A percentile compares a stretch with the other conserved stretches of the same genome.
Evolutionary conservation across 2,797 vertebrate species (phyloP).

Genomic region (Mareca penelope): DNA sequence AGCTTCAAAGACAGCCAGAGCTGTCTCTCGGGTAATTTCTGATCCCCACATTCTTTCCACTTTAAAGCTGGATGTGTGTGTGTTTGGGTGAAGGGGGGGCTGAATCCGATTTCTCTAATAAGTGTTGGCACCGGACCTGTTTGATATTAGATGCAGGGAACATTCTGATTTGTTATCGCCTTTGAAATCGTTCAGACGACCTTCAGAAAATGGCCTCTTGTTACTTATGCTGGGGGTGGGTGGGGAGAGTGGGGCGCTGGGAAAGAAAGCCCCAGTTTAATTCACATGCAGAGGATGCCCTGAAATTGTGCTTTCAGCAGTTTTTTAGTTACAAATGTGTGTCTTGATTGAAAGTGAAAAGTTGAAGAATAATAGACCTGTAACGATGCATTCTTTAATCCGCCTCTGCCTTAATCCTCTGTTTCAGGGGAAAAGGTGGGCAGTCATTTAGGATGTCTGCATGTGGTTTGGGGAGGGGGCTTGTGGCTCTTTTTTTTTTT

Average conservation of each 20-base stretch:
- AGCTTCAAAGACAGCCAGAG: slow-evolving; percentile 96
- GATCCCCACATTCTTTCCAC: slow-evolving; percentile 91
- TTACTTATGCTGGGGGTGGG: slow-evolving; percentile 59
- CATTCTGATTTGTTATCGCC: slow-evolving; percentile 93
- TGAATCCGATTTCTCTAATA: slow-evolving; percentile 94
- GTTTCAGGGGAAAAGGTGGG: not conserved
- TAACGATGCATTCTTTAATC: slow-evolving; percentile 51
- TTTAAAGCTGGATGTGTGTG: slow-evolving; percentile 91
- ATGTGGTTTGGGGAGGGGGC: not conserved
- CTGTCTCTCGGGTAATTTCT: slow-evolving; percentile 96
- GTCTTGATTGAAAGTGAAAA: slow-evolving; percentile 79
- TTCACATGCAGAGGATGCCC: slow-evolving; percentile 71
- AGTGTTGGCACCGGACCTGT: slow-evolving; percentile 94
- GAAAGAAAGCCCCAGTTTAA: slow-evolving; percentile 39
- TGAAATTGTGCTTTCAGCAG: slow-evolving; percentile 76
- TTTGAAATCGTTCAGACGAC: slow-evolving; percentile 93
- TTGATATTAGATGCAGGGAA: slow-evolving; percentile 97
- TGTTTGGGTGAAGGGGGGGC: slow-evolving; percentile 80
- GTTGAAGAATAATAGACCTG: slow-evolving; percentile 75
- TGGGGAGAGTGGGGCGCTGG: slow-evolving; percentile 60
- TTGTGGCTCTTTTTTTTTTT: not conserved
- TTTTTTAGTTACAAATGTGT: slow-evolving; percentile 75
- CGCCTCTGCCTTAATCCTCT: slow-evolving; percentile 18
- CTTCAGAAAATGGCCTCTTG: slow-evolving; percentile 86
- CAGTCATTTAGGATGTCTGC: not conserved